phyloP scores from a whole-genome alignment of 2,888 invertebrate species.

The Prenolepis imparis region DNA sequence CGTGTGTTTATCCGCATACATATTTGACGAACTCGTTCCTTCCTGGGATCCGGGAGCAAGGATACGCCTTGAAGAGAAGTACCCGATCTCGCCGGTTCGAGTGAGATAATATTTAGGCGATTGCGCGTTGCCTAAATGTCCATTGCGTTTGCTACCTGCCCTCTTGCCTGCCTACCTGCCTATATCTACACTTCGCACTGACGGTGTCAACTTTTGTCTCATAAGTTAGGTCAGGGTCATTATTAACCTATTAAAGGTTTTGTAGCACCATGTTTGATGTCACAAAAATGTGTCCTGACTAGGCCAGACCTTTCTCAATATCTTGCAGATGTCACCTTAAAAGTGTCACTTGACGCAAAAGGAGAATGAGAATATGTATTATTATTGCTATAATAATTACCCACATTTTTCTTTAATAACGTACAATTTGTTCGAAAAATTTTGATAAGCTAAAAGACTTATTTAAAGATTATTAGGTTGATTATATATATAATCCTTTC shows the following conservation, averaged over 20 bases:
- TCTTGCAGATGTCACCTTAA: neutral
- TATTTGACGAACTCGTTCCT: constrained; percentile 75
- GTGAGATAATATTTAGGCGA: constrained; percentile 78
- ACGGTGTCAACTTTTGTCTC: constrained; percentile 66
- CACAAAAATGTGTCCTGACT: constrained; percentile 13
- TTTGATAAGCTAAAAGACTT: neutral
- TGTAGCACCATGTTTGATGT: constrained; percentile 23
- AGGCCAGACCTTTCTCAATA: neutral
- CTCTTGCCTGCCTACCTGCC: constrained; percentile 25
- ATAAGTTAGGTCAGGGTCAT: constrained; percentile 60
- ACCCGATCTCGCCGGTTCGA: constrained; percentile 77
- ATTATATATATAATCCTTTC: neutral
- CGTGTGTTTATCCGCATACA: constrained; percentile 79
- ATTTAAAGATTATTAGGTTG: neutral
- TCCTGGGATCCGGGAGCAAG: constrained; percentile 59
- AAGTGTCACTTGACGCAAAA: neutral
- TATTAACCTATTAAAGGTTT: constrained; percentile 63
- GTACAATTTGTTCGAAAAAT: neutral
- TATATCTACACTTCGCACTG: constrained; percentile 49
- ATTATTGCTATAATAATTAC: neutral
- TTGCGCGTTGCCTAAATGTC: constrained; percentile 44
- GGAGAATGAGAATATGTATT: neutral
- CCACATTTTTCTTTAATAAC: neutral
- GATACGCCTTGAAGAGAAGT: constrained; percentile 64
- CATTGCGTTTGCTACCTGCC: constrained; percentile 14